Evolutionary conservation across 2,888 invertebrate genomes (phyloP).

Genomic region (Meghimatium bilineatum): DNA sequence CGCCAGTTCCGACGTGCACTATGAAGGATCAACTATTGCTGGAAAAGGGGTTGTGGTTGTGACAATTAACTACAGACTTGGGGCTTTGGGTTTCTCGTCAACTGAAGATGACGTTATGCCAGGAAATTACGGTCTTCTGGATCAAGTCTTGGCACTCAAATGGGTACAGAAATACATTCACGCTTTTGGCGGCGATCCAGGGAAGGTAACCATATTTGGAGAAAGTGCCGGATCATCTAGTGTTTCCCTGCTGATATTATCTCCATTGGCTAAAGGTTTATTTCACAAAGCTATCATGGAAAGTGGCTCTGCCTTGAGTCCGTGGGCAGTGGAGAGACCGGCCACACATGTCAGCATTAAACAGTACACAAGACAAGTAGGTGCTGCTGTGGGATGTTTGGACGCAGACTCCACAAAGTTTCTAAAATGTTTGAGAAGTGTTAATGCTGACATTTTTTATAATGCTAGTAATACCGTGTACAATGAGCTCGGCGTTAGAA

Average conservation of each 20-base stretch:
- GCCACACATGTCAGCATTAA: not conserved
- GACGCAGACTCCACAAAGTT: not conserved
- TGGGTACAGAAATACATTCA: not conserved
- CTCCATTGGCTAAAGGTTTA: slow-evolving; percentile 11
- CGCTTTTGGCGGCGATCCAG: slow-evolving; percentile 29
- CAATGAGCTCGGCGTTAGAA: not conserved
- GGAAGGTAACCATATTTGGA: slow-evolving; percentile 5
- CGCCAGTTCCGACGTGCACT: not conserved
- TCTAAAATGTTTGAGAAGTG: not conserved
- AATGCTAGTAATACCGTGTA: not conserved
- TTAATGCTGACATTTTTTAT: not conserved
- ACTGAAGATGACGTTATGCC: slow-evolving; percentile 41
- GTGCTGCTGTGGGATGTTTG: not conserved
- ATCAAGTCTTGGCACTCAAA: slow-evolving; percentile 13
- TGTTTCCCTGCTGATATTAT: not conserved
- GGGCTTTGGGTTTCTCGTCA: slow-evolving; percentile 13
- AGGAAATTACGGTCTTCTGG: slow-evolving; percentile 41
- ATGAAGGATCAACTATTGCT: slow-evolving; percentile 4
- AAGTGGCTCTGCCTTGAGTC: slow-evolving; percentile 3
- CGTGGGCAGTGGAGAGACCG: slow-evolving; percentile 24
- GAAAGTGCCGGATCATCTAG: slow-evolving; percentile 25
- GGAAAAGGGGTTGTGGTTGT: slow-evolving; percentile 13
- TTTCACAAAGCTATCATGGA: slow-evolving; percentile 28
- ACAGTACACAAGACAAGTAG: not conserved
- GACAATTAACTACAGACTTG: slow-evolving; percentile 20